Evolutionary conservation across 1,140 invertebrate species (phyloP).

Genomic region (Drosophila tropicalis): DNA sequence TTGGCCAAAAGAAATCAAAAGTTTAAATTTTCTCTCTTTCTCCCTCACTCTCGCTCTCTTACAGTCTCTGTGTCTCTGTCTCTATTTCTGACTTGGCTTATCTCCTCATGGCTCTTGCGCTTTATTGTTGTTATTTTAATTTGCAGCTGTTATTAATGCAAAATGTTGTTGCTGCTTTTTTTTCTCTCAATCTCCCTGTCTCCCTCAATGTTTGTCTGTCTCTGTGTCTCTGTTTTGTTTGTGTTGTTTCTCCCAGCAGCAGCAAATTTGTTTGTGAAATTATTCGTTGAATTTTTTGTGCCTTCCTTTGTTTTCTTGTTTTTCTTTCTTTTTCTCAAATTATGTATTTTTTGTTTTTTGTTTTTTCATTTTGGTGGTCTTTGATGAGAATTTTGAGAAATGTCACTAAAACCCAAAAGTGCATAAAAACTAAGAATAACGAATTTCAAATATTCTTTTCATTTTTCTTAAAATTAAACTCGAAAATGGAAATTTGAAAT

Average conservation of each 20-base stretch:
- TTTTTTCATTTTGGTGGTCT: neutral
- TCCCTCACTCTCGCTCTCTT: too few relatives aligned
- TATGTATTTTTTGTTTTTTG: neutral
- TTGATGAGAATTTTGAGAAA: constrained; percentile 7
- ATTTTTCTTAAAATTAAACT: neutral
- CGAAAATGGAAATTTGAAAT: too few relatives aligned
- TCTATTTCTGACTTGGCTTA: constrained; percentile 3
- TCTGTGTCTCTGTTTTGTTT: constrained; percentile 13
- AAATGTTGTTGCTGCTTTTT: constrained; percentile 18
- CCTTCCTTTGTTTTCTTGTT: constrained; percentile 50
- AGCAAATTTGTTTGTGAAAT: constrained; percentile 11
- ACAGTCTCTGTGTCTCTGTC: neutral
- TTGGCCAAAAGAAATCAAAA: constrained; percentile 55
- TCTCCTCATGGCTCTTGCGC: neutral
- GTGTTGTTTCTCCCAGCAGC: constrained; percentile 10
- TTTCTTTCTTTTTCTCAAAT: constrained; percentile 1
- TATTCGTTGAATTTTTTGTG: constrained; percentile 6
- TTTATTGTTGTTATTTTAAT: constrained; percentile 50
- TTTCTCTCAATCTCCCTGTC: neutral
- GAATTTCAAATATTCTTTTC: constrained; percentile 2
- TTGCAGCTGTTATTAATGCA: constrained; percentile 53
- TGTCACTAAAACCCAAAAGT: neutral
- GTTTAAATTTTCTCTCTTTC: constrained; percentile 24
- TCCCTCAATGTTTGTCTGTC: neutral
- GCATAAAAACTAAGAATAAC: neutral